Percentiles rank a stretch among this genome's conserved stretches.
Evolutionary conservation across 30 jellyfish, hydroid and myxozoan genomes (phyloP).

Genomic region (Phacellophora camtschatica): DNA sequence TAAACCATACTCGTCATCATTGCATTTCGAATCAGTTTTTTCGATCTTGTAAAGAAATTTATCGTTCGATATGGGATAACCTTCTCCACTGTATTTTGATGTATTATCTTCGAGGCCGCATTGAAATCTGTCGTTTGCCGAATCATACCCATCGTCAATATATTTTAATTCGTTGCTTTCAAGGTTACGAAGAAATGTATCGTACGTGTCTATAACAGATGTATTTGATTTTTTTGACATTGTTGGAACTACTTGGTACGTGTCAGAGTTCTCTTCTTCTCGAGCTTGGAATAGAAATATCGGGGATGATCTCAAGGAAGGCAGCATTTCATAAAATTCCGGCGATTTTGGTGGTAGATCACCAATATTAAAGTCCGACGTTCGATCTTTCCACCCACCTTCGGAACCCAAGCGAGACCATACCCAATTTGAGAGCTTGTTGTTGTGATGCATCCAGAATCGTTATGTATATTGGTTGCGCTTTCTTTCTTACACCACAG

Average conservation of each 20-base stretch:
- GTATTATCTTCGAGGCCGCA: no score
- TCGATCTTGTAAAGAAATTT: no score
- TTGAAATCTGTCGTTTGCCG: no score
- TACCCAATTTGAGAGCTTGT: constrained; percentile 13
- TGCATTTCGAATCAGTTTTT: no score
- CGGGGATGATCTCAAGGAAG: constrained; percentile 58
- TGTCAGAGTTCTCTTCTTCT: constrained; percentile 44
- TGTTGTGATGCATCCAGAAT: constrained; percentile 46
- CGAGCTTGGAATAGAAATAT: constrained; percentile 26
- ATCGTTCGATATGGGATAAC: no score
- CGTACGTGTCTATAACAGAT: constrained; percentile 42
- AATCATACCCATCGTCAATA: no score
- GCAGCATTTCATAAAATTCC: constrained; percentile 56
- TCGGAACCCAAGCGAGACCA: constrained; percentile 25
- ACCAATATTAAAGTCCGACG: constrained; percentile 29
- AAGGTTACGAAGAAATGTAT: constrained; percentile 20
- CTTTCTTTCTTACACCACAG: no score
- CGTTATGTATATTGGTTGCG: no score
- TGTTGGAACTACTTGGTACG: constrained; percentile 66
- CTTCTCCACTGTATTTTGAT: no score
- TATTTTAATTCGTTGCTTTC: constrained; percentile 19
- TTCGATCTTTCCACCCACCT: constrained; percentile 27
- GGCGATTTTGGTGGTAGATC: constrained; percentile 71
- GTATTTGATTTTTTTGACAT: not conserved
- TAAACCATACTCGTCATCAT: no score